Percentiles rank a stretch among this genome's conserved stretches.
phyloP scores from a whole-genome alignment of 2,888 invertebrate species.

The Oscheius sp. region DNA sequence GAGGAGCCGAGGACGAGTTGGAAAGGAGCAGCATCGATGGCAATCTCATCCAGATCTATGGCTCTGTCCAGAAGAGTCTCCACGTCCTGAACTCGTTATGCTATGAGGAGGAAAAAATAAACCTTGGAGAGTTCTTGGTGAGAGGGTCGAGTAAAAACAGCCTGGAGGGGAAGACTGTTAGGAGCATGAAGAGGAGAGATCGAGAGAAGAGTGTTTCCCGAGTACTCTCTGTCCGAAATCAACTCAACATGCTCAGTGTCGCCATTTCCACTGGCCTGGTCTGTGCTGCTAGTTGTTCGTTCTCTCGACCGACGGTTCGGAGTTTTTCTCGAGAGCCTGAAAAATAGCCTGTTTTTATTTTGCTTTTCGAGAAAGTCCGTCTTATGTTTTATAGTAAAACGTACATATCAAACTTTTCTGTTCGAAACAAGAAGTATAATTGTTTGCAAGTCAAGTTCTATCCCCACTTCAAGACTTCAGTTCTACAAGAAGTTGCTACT shows the following conservation, averaged over 20 bases:
- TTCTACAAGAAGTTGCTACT: too few species aligned
- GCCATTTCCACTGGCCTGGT: constrained; percentile 43
- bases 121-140: constrained; percentile 41
- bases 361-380: background rate
- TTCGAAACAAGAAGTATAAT: background rate
- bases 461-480: background rate
- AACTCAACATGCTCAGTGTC: constrained; percentile 45
- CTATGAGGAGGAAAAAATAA: background rate
- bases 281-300: constrained; percentile 32
- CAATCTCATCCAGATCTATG: constrained; percentile 58
- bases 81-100: constrained; percentile 38
- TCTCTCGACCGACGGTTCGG: constrained; percentile 24
- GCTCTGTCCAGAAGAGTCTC: constrained; percentile 53
- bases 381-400: too few species aligned
- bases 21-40: constrained; percentile 64
- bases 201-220: constrained; percentile 56
- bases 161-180: constrained; percentile 56
- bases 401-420: too few species aligned
- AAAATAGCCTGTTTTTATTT: background rate
- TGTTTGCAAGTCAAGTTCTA: background rate
- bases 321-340: constrained; percentile 23
- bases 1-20: constrained; percentile 61
- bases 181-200: constrained; percentile 62
- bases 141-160: constrained; percentile 53
- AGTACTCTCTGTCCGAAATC: constrained; percentile 51